These are phyloP conservation scores for Cherax quadricarinatus DNA, from an alignment of 1,140 invertebrate genomes.

Conservation along the genomic window DNA sequence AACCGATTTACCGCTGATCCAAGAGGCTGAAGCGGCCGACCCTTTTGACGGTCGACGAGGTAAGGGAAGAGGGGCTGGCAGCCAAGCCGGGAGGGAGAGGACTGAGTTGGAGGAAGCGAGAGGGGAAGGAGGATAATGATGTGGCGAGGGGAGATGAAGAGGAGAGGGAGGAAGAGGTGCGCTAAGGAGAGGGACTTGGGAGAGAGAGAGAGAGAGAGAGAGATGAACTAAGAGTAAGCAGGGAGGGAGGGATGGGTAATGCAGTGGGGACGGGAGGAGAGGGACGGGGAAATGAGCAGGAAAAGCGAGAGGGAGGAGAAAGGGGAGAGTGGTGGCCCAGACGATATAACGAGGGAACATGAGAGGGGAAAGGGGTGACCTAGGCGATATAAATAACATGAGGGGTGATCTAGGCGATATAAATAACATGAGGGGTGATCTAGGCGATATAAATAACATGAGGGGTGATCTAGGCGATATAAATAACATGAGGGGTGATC, in stretches of 20 bases:
- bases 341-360: neutral
- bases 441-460: neutral
- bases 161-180: neutral
- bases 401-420: too few species aligned
- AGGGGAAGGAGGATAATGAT: neutral
- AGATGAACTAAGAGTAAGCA: neutral
- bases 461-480: neutral
- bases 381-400: too few species aligned
- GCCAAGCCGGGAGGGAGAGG: neutral
- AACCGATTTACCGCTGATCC: slow-evolving; percentile 69
- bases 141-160: neutral
- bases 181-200: neutral
- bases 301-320: neutral
- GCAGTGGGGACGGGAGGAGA: neutral
- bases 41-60: slow-evolving; percentile 39
- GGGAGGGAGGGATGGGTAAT: neutral
- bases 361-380: neutral
- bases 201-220: neutral
- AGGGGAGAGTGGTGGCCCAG: neutral
- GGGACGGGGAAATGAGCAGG: neutral
- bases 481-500: neutral
- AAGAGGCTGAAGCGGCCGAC: slow-evolving; percentile 37
- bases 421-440: too few species aligned
- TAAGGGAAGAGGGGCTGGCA: neutral
- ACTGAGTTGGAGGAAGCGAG: neutral